Evolutionary conservation across 1,140 invertebrate species (phyloP).

Genomic region (Watersipora subatra): DNA sequence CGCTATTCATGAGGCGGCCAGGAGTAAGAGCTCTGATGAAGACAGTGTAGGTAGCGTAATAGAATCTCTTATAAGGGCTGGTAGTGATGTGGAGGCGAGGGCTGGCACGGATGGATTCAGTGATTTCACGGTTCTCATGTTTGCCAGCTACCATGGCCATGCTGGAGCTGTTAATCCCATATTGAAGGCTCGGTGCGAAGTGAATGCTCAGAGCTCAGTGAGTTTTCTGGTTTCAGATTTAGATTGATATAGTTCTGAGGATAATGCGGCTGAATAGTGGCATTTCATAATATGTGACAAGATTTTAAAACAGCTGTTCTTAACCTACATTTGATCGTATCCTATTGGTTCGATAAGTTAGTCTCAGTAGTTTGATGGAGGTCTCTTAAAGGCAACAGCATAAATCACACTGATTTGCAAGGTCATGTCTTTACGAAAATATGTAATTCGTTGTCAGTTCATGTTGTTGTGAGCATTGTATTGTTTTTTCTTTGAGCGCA

Average conservation of each 20-base stretch:
- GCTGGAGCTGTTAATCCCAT: conserved; percentile 29
- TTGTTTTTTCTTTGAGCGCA: too few species aligned
- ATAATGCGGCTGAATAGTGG: too few species aligned
- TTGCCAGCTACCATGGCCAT: conserved; percentile 39
- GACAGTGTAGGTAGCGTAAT: conserved; percentile 26
- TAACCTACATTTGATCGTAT: too few species aligned
- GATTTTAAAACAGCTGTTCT: too few species aligned
- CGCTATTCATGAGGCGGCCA: conserved; percentile 32
- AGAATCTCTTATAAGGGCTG: conserved; percentile 23
- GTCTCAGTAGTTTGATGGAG: too few species aligned
- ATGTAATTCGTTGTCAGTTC: too few species aligned
- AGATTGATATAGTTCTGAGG: not conserved
- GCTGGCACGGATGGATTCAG: conserved; percentile 5
- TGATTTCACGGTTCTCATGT: conserved; percentile 39
- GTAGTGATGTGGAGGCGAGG: conserved; percentile 31
- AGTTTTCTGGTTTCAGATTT: conserved; percentile 10
- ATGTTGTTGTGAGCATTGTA: too few species aligned
- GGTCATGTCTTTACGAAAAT: too few species aligned
- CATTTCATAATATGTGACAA: too few species aligned
- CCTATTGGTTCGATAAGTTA: too few species aligned
- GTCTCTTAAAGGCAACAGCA: too few species aligned
- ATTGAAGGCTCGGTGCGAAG: conserved; percentile 29
- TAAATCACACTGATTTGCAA: too few species aligned
- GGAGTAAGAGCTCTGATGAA: conserved; percentile 22
- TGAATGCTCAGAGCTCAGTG: conserved; percentile 31